Evolutionary conservation across 1,140 invertebrate genomes (phyloP).

Genomic region (Cryptotermes secundus): DNA sequence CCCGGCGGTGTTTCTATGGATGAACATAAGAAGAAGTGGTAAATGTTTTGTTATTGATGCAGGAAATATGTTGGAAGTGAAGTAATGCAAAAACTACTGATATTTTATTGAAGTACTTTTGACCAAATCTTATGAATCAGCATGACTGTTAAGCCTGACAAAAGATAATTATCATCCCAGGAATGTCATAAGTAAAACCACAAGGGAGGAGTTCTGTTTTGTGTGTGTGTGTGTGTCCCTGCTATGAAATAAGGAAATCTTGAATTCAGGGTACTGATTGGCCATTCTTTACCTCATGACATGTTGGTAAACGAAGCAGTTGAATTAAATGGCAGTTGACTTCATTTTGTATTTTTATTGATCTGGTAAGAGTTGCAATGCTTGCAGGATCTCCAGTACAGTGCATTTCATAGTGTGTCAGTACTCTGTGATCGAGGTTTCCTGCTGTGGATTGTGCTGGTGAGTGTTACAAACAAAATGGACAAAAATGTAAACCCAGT

Average conservation of each 20-base stretch:
- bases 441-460: neutral
- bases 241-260: neutral
- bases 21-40: slow-evolving; percentile 99
- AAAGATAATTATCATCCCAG: neutral
- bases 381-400: neutral
- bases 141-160: too few species aligned
- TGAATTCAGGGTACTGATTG: neutral
- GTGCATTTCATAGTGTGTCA: neutral
- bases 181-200: too few species aligned
- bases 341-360: neutral
- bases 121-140: neutral
- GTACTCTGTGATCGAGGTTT: neutral
- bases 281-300: neutral
- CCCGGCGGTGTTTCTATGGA: slow-evolving; percentile 99
- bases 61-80: neutral
- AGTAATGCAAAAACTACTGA: neutral
- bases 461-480: neutral
- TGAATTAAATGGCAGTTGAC: neutral
- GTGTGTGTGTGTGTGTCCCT: neutral
- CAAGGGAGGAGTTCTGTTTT: too few species aligned
- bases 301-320: neutral
- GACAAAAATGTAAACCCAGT: neutral
- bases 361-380: neutral
- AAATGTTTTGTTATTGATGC: slow-evolving; percentile 36
- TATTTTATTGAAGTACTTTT: neutral